A percentile compares a stretch with the other conserved stretches of the same genome.
phyloP scores from a whole-genome alignment of 2,888 invertebrate species.

The Cryptophagus acutangulus region DNA sequence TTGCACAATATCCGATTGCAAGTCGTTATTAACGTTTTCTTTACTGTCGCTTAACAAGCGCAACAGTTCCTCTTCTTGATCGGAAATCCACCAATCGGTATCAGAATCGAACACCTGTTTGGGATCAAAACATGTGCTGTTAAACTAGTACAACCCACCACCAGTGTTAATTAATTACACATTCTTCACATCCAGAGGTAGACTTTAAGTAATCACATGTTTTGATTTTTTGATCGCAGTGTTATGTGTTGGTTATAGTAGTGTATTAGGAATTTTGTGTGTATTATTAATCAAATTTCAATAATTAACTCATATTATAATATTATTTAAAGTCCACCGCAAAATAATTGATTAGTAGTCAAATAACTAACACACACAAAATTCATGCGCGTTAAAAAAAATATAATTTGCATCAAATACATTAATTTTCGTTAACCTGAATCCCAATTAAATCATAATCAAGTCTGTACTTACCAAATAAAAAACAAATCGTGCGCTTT shows the following conservation, averaged over 20 bases:
- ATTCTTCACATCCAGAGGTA: slow-evolving; percentile 34
- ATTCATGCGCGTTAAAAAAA: slow-evolving; percentile 12
- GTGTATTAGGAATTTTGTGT: no score
- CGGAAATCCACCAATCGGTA: slow-evolving; percentile 71
- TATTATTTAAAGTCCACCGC: slow-evolving; percentile 52
- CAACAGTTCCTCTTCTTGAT: slow-evolving; percentile 73
- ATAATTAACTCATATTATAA: slow-evolving; percentile 2
- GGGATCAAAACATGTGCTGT: slow-evolving; percentile 48
- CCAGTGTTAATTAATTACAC: slow-evolving; percentile 24
- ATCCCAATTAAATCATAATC: slow-evolving; percentile 1
- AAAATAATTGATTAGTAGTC: slow-evolving; percentile 10
- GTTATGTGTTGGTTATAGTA: no score
- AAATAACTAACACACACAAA: neutral
- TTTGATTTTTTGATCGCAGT: slow-evolving; percentile 40
- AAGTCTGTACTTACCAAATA: neutral
- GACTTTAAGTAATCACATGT: slow-evolving; percentile 50
- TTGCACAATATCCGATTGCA: slow-evolving; percentile 46
- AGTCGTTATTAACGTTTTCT: slow-evolving; percentile 55
- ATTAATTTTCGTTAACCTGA: slow-evolving; percentile 19
- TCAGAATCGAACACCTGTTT: slow-evolving; percentile 58
- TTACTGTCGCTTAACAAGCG: slow-evolving; percentile 67
- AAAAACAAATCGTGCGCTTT: neutral
- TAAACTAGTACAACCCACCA: slow-evolving; percentile 37
- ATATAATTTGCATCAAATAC: slow-evolving; percentile 20
- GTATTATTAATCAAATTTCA: slow-evolving; percentile 3